Evolutionary conservation across 2,888 invertebrate genomes (phyloP), one percentile per base, ranked within the genome.

Genomic region (Pyrocoelia pectoralis): DNA sequence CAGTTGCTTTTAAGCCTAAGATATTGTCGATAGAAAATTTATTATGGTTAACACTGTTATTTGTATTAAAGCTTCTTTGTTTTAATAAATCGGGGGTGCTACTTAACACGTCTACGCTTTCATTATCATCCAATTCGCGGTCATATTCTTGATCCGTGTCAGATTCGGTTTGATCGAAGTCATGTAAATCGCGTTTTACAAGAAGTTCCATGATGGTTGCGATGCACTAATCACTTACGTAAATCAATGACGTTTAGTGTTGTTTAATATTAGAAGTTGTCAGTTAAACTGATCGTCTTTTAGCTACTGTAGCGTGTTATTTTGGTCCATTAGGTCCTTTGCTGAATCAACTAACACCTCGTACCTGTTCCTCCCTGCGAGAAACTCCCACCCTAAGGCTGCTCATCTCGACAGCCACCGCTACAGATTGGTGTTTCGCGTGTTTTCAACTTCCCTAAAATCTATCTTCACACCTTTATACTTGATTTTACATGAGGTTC

Each of bases 371-470:
- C 70, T 69, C 70, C 72, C 68, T 68, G 61, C 58, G 33, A 68
- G 63, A 63, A 69, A 61, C 62, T 66, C 61, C 67, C 68, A 68
- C 70, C 68, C 71, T 68, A 60, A 61, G 67, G 62, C 61, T 70
- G 65, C 70, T 73, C 73, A 74, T 75, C 72, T 72, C 70, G 72
- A 66, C 70, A 71, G 72, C 75, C 75, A 74, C 77, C 76, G 75
- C 73, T 72, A 74, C 77, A 80, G 80, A 80, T 80, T 80, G 80
- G 79, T 78, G 77, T 77, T 78, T 80, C 76, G 80, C 80, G 80
- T 80, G 80, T 76, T 77, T 74, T 74, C 76, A 75, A 73, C 74
- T 70, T 73, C 75, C 76, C 74, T 75, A 75, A 78, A 77, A 78
- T 78, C 77, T 75, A 79, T 79, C 78, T 79, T 78, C 80, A 75